Percentiles rank a stretch among this genome's conserved stretches.
Conservation (phyloP, 1,140 invertebrate species). For the Euglossa dilemma region DNA sequence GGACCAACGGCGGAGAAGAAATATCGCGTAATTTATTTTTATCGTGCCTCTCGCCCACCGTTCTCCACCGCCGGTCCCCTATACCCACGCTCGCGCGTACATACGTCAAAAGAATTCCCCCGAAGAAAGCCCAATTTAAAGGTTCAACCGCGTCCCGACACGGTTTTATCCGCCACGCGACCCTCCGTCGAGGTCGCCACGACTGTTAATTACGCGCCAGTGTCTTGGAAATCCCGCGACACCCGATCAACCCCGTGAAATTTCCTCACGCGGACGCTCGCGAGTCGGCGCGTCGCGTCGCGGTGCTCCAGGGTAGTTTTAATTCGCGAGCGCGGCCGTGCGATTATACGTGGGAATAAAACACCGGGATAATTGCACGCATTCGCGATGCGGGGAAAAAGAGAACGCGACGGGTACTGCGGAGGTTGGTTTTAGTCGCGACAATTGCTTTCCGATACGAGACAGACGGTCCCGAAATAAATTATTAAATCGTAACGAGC, state of each 20-base stretch:
- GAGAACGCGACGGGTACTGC: background rate
- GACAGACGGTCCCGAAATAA: conserved; percentile 16
- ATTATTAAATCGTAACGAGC: conserved; percentile 44
- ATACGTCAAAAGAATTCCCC: background rate
- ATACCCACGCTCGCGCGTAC: too few relatives aligned
- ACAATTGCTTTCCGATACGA: conserved; percentile 32
- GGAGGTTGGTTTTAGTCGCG: conserved; percentile 2
- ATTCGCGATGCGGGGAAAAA: background rate
- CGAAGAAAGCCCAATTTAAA: conserved; percentile 39
- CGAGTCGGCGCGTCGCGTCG: background rate
- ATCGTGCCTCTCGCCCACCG: background rate
- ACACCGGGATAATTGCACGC: conserved; percentile 20
- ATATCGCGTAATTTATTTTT: conserved; percentile 53
- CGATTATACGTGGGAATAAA: conserved; percentile 6
- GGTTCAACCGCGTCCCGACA: conserved; percentile 20
- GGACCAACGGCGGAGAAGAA: conserved; percentile 23
- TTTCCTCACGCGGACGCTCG: background rate
- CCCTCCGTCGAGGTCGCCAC: conserved; percentile 5
- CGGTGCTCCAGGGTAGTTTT: conserved; percentile 10
- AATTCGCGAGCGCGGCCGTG: background rate
- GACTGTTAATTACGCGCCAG: conserved; percentile 37
- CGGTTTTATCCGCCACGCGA: background rate
- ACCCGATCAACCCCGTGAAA: too few relatives aligned
- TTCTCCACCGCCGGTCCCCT: background rate
- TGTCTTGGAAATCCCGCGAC: background rate